Base-by-base conservation (phyloP, 2,113 vertebrate species). In the Entelurus aequoreus region DNA sequence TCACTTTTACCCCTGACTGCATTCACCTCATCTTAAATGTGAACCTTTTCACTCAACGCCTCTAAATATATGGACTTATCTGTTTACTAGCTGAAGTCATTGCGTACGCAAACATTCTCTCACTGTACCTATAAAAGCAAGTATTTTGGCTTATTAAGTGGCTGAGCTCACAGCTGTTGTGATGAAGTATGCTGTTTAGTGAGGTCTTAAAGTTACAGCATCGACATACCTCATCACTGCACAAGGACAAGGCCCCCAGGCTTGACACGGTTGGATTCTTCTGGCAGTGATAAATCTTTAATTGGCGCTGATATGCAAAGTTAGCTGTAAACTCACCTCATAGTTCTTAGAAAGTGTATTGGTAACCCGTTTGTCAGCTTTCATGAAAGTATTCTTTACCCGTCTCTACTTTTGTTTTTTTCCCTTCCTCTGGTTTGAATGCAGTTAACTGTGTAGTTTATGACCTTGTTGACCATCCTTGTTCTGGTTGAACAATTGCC, bases 271-370 rank as follows among this genome's bases (percentile, higher is more conserved):
- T 75, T 71, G 54, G 64, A 73, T 73, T 63, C 76, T 71, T 62
- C 78, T 71, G 85, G 62, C 37, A 6, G 21, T 57, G 52, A 83
- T 84, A 83, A 83, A 76, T 80, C 75, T 72, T 62, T 75, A 71
- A 78, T n/a, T 0, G 50, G 54, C 54, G 72, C 19, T 16, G 66
- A 81, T 78, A 55, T 59, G n/a, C 51, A 71, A 65, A 53, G 51
- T 36, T 1, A 4, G 10, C 48, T 37, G 47, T 67, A 65, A 81
- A 77, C 28, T 80, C 74, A 69, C 57, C 52, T 19, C 6, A 36
- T 52, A 66, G 50, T 10, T 1, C 60, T 28, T 28, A 19, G 59
- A 62, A 48, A 65, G 64, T 54, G 63, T 63, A 28, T 64, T 54
- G 64, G 69, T 67, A 64, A 75, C 55, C 28, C 4, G 0, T 15